A percentile compares a stretch with the other conserved stretches of the same genome.
phyloP scores from a whole-genome alignment of 2,797 vertebrate species.

The Malacoctenus gilli region DNA sequence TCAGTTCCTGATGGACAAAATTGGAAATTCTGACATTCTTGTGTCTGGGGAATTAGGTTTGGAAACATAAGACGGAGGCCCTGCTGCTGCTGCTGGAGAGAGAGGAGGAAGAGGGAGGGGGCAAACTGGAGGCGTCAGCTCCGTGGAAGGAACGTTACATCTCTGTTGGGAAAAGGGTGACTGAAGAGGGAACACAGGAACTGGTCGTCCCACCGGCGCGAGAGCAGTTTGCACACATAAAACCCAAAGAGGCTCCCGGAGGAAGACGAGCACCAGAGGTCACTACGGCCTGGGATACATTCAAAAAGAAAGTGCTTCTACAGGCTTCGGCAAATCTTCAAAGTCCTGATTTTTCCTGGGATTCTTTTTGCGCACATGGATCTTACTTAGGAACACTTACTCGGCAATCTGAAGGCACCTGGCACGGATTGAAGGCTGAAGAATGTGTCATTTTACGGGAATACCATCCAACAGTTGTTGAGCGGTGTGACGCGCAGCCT shows the following conservation, averaged over 20 bases:
- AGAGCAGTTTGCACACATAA: not conserved
- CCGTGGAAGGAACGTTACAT: conserved; percentile 35
- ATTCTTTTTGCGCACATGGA: conserved; percentile 10
- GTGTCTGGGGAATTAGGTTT: conserved; percentile 13
- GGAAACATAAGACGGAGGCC: conserved; percentile 33
- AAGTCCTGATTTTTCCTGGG: not conserved
- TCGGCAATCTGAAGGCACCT: not conserved
- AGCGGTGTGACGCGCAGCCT: conserved; percentile 38
- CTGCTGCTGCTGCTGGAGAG: conserved; percentile 23
- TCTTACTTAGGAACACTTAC: not conserved
- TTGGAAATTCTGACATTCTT: not conserved
- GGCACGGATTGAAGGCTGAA: conserved; percentile 14
- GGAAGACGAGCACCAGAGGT: conserved; percentile 1
- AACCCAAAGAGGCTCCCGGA: conserved; percentile 1
- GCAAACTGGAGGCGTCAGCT: conserved; percentile 5
- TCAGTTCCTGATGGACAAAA: no score
- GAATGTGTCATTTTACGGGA: not conserved
- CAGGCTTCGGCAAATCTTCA: not conserved
- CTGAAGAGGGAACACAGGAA: conserved; percentile 3
- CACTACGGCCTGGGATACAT: no score
- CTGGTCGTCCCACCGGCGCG: not conserved
- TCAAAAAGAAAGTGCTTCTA: no score
- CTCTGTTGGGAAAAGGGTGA: conserved; percentile 34
- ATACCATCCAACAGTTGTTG: conserved; percentile 1
- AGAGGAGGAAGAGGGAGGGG: not conserved